Evolutionary conservation across 2,113 vertebrate species (phyloP).

Genomic region (Paramormyrops kingsleyae): DNA sequence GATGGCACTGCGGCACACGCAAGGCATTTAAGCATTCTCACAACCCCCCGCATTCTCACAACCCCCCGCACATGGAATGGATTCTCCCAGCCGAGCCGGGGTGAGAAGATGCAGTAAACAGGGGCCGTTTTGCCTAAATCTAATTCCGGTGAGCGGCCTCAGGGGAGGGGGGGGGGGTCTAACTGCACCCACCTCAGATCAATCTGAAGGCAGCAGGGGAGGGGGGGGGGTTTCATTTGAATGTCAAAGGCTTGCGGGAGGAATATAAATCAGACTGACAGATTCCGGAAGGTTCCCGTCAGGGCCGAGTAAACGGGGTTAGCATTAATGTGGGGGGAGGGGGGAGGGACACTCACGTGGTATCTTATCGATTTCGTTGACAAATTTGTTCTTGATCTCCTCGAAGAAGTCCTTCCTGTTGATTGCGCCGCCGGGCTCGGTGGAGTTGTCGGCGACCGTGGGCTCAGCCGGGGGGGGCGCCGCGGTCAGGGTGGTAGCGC

Average conservation of each 20-base stretch:
- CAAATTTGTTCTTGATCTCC: slow-evolving; percentile 83
- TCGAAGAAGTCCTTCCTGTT: slow-evolving; percentile 76
- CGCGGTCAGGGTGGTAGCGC: slow-evolving; percentile 53
- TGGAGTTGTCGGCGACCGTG: slow-evolving; percentile 68
- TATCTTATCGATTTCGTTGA: slow-evolving; percentile 88
- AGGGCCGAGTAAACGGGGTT: neutral
- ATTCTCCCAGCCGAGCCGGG: neutral
- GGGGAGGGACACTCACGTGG: slow-evolving; percentile 70
- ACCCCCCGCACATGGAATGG: neutral
- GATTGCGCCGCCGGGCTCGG: slow-evolving; percentile 49
- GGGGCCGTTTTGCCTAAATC: neutral
- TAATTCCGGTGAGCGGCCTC: slow-evolving; percentile 2
- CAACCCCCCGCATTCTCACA: neutral
- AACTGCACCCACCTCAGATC: slow-evolving; percentile 32
- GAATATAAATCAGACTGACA: slow-evolving; percentile 14
- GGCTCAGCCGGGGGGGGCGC: slow-evolving; percentile 48
- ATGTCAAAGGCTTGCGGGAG: slow-evolving; percentile 24
- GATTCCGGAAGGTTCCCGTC: neutral
- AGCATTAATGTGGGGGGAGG: neutral
- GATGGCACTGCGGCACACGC: slow-evolving; percentile 68
- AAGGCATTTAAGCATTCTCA: slow-evolving; percentile 3
- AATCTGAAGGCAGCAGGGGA: slow-evolving; percentile 38
- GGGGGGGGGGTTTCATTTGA: slow-evolving; percentile 29
- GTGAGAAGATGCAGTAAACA: neutral
- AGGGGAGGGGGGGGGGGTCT: neutral